Conservation (phyloP, 2,888 invertebrate species). For the Andrena hattorfiana region DNA sequence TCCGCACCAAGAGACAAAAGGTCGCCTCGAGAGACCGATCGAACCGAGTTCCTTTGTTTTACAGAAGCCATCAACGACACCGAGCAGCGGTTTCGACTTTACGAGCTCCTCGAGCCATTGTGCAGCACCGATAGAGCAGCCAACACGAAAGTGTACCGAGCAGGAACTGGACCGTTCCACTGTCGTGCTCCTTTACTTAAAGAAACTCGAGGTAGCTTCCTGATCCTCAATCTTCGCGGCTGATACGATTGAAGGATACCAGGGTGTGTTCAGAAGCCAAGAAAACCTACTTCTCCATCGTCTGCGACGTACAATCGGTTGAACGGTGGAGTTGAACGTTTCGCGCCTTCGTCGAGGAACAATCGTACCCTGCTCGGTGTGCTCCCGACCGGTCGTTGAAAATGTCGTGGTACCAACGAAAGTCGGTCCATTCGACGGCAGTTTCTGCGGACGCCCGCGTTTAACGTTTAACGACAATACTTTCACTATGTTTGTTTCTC, state of each 20-base stretch:
- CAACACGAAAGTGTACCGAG: constrained; percentile 34
- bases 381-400: constrained; percentile 7
- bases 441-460: constrained; percentile 51
- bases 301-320: too few species aligned
- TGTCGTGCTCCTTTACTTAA: constrained; percentile 50
- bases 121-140: constrained; percentile 18
- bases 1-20: constrained; percentile 72
- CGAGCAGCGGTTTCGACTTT: constrained; percentile 67
- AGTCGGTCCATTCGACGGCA: constrained; percentile 30
- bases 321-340: not conserved
- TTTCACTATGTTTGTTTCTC: constrained; percentile 66
- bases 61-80: constrained; percentile 62
- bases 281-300: too few species aligned
- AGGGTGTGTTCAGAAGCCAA: not conserved
- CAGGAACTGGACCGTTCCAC: constrained; percentile 62
- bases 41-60: constrained; percentile 69
- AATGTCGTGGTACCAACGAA: constrained; percentile 38
- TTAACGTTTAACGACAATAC: constrained; percentile 72
- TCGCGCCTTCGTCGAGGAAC: constrained; percentile 4
- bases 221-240: constrained; percentile 33
- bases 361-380: not conserved
- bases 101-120: constrained; percentile 61
- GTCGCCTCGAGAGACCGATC: constrained; percentile 35
- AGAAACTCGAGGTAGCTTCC: constrained; percentile 49
- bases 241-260: constrained; percentile 32